Evolutionary conservation across 2,888 invertebrate species (phyloP).

Genomic region (Choristoneura rosaceana): DNA sequence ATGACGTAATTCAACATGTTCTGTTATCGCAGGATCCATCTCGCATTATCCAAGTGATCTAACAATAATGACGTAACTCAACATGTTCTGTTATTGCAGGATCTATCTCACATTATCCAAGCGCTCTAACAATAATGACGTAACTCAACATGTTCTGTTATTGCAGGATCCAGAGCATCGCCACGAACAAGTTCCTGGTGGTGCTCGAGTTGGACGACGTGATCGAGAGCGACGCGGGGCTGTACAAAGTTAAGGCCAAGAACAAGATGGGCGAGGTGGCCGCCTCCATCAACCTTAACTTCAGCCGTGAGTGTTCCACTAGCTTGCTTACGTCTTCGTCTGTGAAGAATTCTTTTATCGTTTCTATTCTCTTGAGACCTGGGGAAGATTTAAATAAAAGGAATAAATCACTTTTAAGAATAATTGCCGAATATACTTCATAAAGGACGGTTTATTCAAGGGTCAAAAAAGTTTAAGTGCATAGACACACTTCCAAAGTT

Average conservation of each 20-base stretch:
- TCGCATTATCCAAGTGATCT: too few relatives aligned
- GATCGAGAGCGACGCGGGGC: conserved; percentile 97
- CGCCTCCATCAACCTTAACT: conserved; percentile 98
- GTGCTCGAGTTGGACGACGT: conserved; percentile 98
- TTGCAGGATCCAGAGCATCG: conserved; percentile 91
- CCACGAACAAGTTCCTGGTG: conserved; percentile 94
- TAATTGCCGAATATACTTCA: too few relatives aligned
- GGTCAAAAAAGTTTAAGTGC: too few relatives aligned
- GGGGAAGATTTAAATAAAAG: too few relatives aligned
- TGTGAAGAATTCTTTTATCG: too few relatives aligned
- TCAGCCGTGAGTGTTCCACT: conserved; percentile 93
- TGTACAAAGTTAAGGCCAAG: conserved; percentile 98
- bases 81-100: conserved; percentile 32
- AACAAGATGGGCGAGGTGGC: conserved; percentile 99
- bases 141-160: background rate
- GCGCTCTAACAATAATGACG: too few relatives aligned
- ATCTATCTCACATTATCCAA: background rate
- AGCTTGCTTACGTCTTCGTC: too few relatives aligned
- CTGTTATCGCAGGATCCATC: conserved; percentile 33
- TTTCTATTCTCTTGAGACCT: too few relatives aligned
- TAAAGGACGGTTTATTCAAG: too few relatives aligned
- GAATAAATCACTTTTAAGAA: too few relatives aligned
- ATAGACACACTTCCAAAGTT: too few relatives aligned
- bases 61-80: too few relatives aligned
- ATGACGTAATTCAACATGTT: background rate